Evolutionary conservation across 1,140 invertebrate species (phyloP).

Genomic region (Archivesica marissinica): DNA sequence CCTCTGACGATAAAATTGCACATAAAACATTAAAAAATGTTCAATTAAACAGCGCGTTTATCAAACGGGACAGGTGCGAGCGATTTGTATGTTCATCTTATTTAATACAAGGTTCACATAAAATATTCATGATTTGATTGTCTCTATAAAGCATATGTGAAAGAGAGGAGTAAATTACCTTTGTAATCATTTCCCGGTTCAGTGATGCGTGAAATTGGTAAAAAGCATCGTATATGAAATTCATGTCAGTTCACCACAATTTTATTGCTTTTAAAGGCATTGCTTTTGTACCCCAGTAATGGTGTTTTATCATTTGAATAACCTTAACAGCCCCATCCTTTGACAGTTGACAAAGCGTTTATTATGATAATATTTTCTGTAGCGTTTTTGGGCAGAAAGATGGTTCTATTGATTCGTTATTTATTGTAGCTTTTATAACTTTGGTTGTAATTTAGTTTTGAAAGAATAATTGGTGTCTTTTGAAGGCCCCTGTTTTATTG

Average conservation of each 20-base stretch:
- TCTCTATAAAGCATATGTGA: slow-evolving; percentile 34
- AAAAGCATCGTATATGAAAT: slow-evolving; percentile 24
- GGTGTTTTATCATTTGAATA: slow-evolving; percentile 33
- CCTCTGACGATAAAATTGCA: not conserved
- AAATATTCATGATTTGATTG: slow-evolving; percentile 54
- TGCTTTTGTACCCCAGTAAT: slow-evolving; percentile 36
- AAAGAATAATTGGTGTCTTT: not conserved
- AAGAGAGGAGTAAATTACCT: slow-evolving; percentile 24
- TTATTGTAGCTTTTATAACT: slow-evolving; percentile 4
- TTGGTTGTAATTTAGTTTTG: slow-evolving; percentile 29
- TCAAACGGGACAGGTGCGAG: slow-evolving; percentile 36
- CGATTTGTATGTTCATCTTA: not conserved
- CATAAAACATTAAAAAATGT: slow-evolving; percentile 32
- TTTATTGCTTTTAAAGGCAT: slow-evolving; percentile 27
- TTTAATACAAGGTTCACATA: slow-evolving; percentile 22
- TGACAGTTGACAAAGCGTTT: slow-evolving; percentile 35
- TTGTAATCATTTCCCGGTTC: slow-evolving; percentile 47
- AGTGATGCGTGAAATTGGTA: slow-evolving; percentile 42
- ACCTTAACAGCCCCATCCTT: slow-evolving; percentile 19
- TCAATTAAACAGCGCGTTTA: slow-evolving; percentile 7
- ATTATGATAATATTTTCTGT: slow-evolving; percentile 39
- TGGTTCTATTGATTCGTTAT: not conserved
- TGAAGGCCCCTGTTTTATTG: not conserved
- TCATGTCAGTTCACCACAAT: not conserved
- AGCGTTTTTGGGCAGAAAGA: slow-evolving; percentile 26